Evolutionary conservation across 2,113 vertebrate genomes (phyloP), one percentile per base, ranked within the genome.

Genomic region (Oncorhynchus nerka): DNA sequence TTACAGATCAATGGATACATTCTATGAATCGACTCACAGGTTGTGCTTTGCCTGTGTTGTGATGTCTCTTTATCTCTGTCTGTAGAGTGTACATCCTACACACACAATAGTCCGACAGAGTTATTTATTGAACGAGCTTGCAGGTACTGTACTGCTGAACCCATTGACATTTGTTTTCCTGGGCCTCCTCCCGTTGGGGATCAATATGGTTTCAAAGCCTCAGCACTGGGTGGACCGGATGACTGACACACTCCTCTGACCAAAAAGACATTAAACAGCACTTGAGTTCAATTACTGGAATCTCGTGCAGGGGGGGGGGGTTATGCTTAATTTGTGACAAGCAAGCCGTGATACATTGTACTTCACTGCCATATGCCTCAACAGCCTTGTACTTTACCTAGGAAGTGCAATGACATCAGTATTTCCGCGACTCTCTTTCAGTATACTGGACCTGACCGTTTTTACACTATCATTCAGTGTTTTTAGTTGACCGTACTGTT

Each of bases 181-280:
- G 62, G 24, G n/a, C 28, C 13, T 62, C 65, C 64, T 78, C 73
- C 85, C 79, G 49, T 24, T 49, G 68, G 24, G 19, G 34, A 84
- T 76, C 76, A 22, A 81, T 85, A 61, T 11, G 8, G 34, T 78
- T 75, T 83, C 51, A 55, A 64, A 24, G 32, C 62, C 75, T 73
- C 55, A 81, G 73, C 24, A 9, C 73, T 13, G 45, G 59, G 48
- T 7, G 28, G 74, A 55, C 39, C 24, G 66, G 45, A 57, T 49
- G 55, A 68, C 78, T 76, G 77, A 73, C 57, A 55, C 20, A 4
- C 51, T 48, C 49, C 39, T 39, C 73, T 82, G 75, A 84, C 78
- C 75, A 81, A 67, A 86, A 85, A 84, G 68, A 66, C 64, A 57
- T 75, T 75, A 59, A 81, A n/a, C 48, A 73, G 32, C 67, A 69